phyloP scores from a whole-genome alignment of 2,888 invertebrate species.

The Drosophila nigritarsus region DNA sequence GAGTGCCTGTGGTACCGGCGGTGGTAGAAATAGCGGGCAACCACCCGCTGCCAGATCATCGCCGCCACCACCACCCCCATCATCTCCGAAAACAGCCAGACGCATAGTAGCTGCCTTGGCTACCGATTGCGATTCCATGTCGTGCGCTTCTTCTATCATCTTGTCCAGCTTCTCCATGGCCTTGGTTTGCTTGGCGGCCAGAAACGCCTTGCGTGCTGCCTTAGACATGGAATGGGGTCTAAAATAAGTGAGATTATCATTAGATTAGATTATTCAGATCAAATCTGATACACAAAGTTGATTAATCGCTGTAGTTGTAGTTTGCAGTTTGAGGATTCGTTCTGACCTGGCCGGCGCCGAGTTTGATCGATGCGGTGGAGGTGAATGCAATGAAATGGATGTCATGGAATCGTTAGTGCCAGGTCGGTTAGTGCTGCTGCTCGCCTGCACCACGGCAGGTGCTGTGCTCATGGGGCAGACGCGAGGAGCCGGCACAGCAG shows the following conservation, averaged over 20 bases:
- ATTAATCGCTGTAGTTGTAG: not conserved
- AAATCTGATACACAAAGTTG: not conserved
- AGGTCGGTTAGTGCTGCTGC: conserved; percentile 58
- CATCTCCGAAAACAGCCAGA: conserved; percentile 67
- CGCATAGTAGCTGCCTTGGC: conserved; percentile 78
- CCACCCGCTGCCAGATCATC: conserved; percentile 64
- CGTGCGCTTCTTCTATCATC: conserved; percentile 85
- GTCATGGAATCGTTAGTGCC: conserved; percentile 70
- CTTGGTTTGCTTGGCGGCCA: conserved; percentile 84
- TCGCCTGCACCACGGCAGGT: conserved; percentile 41
- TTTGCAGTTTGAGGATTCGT: not conserved
- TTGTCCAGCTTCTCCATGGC: conserved; percentile 85
- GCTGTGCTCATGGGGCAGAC: conserved; percentile 55
- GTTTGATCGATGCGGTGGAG: conserved; percentile 73
- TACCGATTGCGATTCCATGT: conserved; percentile 82
- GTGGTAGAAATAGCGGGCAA: conserved; percentile 80
- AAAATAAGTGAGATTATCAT: not conserved
- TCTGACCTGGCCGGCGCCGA: conserved; percentile 73
- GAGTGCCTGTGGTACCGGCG: conserved; percentile 65
- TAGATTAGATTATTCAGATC: not conserved
- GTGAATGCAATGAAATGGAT: conserved; percentile 73
- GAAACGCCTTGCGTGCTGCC: conserved; percentile 81
- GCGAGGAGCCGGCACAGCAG: conserved; percentile 3
- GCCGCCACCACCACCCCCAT: conserved; percentile 36
- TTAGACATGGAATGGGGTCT: conserved; percentile 80